Conservation (phyloP, 2,888 invertebrate genomes). For the Tyria jacobaeae region DNA sequence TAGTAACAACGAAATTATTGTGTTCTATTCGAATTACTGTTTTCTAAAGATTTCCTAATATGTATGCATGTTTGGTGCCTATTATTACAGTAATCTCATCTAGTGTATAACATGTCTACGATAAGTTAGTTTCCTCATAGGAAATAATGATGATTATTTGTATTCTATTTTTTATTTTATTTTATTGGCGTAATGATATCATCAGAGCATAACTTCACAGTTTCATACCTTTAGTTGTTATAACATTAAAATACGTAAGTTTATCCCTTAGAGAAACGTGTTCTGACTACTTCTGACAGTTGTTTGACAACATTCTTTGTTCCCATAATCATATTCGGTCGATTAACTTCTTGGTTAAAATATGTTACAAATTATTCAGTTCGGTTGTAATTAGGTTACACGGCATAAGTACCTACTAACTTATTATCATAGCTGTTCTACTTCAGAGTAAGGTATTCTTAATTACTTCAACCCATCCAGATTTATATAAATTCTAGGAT, state of each 20-base stretch:
- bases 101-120: neutral
- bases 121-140: slow-evolving; percentile 8
- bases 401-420: neutral
- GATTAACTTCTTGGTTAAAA: neutral
- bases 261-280: neutral
- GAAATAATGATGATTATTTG: slow-evolving; percentile 36
- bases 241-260: neutral
- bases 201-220: neutral
- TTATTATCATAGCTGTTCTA: too few species aligned
- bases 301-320: slow-evolving; percentile 22
- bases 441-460: too few species aligned
- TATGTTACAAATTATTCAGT: neutral
- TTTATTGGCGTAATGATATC: slow-evolving; percentile 2
- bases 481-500: too few species aligned
- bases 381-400: neutral
- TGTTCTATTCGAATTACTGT: neutral
- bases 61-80: neutral
- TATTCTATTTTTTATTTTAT: slow-evolving; percentile 15
- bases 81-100: neutral
- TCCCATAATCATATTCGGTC: slow-evolving; percentile 7
- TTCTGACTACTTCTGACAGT: slow-evolving; percentile 1
- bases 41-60: neutral
- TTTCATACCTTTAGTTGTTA: neutral
- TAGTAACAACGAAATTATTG: neutral
- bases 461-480: too few species aligned